A percentile compares a stretch with the other conserved stretches of the same genome.
These are phyloP conservation scores for Neosilurus mollespiculum DNA, from an alignment of 2,797 vertebrate genomes.

Conservation along the genomic window DNA sequence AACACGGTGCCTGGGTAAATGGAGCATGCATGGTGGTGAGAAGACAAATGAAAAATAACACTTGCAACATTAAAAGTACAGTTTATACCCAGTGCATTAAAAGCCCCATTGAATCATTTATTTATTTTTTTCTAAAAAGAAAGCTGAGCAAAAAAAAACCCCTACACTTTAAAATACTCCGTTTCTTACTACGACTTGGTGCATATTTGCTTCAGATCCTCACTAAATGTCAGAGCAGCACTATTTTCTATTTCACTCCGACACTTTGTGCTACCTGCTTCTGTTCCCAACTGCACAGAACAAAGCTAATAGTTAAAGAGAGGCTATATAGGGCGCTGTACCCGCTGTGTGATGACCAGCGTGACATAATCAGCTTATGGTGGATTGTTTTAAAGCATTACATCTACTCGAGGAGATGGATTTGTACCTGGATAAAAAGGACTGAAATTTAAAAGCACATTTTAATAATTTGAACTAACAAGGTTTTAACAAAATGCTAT, in stretches of 20 bases:
- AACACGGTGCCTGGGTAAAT: constrained; percentile 27
- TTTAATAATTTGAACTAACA: background rate
- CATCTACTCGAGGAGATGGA: background rate
- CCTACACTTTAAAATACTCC: background rate
- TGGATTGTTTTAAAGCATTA: constrained; percentile 14
- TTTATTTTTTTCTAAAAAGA: background rate
- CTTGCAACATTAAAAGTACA: background rate
- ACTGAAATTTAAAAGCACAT: background rate
- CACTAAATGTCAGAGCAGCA: background rate
- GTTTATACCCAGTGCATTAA: background rate
- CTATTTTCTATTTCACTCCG: background rate
- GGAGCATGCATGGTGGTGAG: constrained; percentile 21
- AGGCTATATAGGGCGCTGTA: background rate
- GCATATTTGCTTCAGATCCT: background rate
- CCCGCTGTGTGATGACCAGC: background rate
- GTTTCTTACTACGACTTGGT: background rate
- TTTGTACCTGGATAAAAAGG: constrained; percentile 1
- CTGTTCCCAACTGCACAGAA: background rate
- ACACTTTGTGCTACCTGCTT: background rate
- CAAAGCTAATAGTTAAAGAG: background rate
- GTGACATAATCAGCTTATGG: constrained; percentile 16
- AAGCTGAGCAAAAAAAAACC: background rate
- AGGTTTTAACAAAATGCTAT: background rate
- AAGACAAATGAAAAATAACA: background rate
- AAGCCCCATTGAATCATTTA: background rate